Evolutionary conservation across 1,140 invertebrate genomes (phyloP), one percentile per base, ranked within the genome.

Genomic region (Plectus sambesii): DNA sequence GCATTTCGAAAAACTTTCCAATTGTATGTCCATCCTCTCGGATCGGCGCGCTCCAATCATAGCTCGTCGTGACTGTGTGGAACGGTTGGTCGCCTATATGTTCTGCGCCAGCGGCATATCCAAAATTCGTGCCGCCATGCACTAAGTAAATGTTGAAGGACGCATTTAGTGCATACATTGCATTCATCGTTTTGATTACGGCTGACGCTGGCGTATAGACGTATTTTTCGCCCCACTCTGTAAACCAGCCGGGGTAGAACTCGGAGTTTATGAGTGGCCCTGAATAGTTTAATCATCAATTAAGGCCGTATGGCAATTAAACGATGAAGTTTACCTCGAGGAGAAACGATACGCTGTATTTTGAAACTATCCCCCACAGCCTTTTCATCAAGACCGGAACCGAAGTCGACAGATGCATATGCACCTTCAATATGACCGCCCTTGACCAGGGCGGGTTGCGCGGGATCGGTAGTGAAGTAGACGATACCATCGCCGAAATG

Each of bases 231-330:
- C 80, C 80, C 87, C 87, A 90, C 62, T 86, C 81, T 20, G 85
- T 83, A 8, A 89, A 60, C 76, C 76, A 79, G 19, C 86, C 87
- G 0, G 84, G 79, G 73, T 90, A 90, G 69, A 79, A 90, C 69
- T 90, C 87, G 0, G 84, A 86, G 69, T 90, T 89, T 5, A 90
- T 83, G 26, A 86, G 58, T 1, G 83, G 83, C 1, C 84, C 79
- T 44, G 20, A 29, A 20, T 30, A 49, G 30, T 58, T 20, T 2
- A 46, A 58, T 57, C 44, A 53, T 26, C 41, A 42, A 47, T 25
- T 3, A 17, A 25, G 27, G 6, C 26, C 20, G 22, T 39, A n/a
- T 6, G 19, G 26, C 1, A 25, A 19, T 23, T 30, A 4, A 22
- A 45, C 24, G 47, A 5, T 5, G 5, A 17, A 19, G 24, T 55